These are phyloP conservation scores for Lasioglossum leucozonium DNA, from an alignment of 2,888 invertebrate genomes.

Conservation along the genomic window DNA sequence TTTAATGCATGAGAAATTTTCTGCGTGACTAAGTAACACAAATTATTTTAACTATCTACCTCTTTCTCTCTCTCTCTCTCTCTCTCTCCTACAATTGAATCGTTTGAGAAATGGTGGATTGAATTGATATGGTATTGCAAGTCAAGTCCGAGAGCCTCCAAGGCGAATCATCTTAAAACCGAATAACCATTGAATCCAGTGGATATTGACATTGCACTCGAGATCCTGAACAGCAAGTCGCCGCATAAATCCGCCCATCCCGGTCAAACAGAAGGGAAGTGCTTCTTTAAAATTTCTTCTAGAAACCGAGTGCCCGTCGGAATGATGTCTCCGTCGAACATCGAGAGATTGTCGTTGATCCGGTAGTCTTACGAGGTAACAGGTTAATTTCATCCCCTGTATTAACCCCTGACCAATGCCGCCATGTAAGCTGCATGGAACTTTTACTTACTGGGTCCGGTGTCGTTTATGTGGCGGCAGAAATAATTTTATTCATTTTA, in stretches of 20 bases:
- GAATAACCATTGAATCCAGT: constrained; percentile 1
- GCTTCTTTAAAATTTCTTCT: background rate
- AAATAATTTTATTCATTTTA: no score
- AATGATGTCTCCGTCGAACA: background rate
- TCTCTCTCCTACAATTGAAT: background rate
- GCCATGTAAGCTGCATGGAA: no score
- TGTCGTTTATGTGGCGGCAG: no score
- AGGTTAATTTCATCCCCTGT: background rate
- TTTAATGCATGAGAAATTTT: background rate
- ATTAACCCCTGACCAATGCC: no score
- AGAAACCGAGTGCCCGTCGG: background rate
- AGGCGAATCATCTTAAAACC: background rate
- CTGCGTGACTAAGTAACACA: background rate
- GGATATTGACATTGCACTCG: constrained; percentile 1
- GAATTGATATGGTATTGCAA: background rate
- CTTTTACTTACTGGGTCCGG: no score
- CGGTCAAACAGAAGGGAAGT: background rate
- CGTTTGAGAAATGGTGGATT: background rate
- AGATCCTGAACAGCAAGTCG: background rate
- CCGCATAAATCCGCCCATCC: background rate
- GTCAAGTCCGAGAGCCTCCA: background rate
- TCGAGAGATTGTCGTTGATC: background rate
- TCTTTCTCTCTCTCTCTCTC: no score
- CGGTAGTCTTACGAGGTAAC: background rate
- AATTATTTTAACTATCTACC: background rate